Evolutionary conservation across 2,113 vertebrate genomes (phyloP).

Genomic region (Opisthocomus hoazin): DNA sequence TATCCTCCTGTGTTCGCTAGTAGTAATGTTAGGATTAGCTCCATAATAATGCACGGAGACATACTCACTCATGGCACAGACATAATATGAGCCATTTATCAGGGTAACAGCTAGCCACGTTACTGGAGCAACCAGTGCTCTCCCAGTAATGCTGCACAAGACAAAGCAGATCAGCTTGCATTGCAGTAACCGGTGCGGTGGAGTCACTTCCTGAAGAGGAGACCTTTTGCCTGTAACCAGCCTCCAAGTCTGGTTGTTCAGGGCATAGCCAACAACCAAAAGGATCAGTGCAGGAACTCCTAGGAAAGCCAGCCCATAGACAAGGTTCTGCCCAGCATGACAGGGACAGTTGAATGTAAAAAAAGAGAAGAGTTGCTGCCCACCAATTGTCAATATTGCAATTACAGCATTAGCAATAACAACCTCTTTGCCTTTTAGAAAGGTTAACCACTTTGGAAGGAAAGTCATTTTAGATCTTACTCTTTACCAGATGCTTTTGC

Average conservation of each 20-base stretch:
- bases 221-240: conserved; percentile 56
- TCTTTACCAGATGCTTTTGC: neutral
- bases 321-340: conserved; percentile 69
- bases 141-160: conserved; percentile 65
- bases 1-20: neutral
- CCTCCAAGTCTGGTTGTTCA: conserved; percentile 73
- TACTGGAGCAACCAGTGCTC: conserved; percentile 72
- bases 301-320: conserved; percentile 72
- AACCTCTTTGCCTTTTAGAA: conserved; percentile 68
- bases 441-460: conserved; percentile 30
- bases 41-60: conserved; percentile 28
- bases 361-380: conserved; percentile 73
- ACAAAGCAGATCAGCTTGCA: conserved; percentile 67
- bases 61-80: conserved; percentile 72
- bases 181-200: neutral
- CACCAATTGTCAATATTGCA: conserved; percentile 61
- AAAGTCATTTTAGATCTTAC: conserved; percentile 23
- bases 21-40: neutral
- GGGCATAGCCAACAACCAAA: conserved; percentile 66
- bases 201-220: neutral
- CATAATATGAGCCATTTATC: conserved; percentile 71
- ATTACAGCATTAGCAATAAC: conserved; percentile 67
- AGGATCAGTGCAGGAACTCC: conserved; percentile 73
- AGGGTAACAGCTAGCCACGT: conserved; percentile 73
- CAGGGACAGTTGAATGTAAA: conserved; percentile 75